These are phyloP conservation scores for Elysia chlorotica DNA, from an alignment of 1,140 invertebrate species.

Conservation along the genomic window DNA sequence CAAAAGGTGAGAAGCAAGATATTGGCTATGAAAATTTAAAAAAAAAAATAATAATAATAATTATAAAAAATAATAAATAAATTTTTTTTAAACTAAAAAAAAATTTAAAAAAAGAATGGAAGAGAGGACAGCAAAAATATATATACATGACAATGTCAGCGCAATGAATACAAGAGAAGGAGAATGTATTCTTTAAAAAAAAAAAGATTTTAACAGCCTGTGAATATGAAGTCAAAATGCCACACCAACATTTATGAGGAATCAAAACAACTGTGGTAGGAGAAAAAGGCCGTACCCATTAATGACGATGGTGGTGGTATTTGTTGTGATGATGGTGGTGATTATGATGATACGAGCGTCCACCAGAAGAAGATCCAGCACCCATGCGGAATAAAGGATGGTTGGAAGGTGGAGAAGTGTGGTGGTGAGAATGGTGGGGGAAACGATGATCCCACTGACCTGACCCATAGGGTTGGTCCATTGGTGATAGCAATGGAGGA, in stretches of 20 bases:
- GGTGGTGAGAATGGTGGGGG: neutral
- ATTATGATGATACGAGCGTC: neutral
- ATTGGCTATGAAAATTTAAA: too few relatives aligned
- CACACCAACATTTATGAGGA: neutral
- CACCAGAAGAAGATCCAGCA: conserved; percentile 1
- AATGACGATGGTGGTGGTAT: conserved; percentile 12
- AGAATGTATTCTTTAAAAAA: too few relatives aligned
- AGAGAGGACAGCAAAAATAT: too few relatives aligned
- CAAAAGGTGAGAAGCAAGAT: too few relatives aligned
- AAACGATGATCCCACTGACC: conserved; percentile 16
- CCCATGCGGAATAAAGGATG: conserved; percentile 8
- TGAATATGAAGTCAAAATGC: conserved; percentile 14
- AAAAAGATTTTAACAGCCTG: too few relatives aligned
- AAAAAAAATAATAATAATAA: too few relatives aligned
- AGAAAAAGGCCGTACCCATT: conserved; percentile 16
- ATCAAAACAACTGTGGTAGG: neutral
- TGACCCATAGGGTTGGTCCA: conserved; percentile 1
- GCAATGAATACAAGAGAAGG: too few relatives aligned
- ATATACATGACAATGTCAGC: too few relatives aligned
- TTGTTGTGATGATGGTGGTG: conserved; percentile 9
- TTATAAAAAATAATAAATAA: too few relatives aligned
- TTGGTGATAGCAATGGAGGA: neutral
- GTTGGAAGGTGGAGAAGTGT: neutral
- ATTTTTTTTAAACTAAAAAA: too few relatives aligned
- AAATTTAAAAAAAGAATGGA: too few relatives aligned